These are phyloP conservation scores for Piaya cayana DNA, from an alignment of 2,113 vertebrate species.

Conservation along the genomic window DNA sequence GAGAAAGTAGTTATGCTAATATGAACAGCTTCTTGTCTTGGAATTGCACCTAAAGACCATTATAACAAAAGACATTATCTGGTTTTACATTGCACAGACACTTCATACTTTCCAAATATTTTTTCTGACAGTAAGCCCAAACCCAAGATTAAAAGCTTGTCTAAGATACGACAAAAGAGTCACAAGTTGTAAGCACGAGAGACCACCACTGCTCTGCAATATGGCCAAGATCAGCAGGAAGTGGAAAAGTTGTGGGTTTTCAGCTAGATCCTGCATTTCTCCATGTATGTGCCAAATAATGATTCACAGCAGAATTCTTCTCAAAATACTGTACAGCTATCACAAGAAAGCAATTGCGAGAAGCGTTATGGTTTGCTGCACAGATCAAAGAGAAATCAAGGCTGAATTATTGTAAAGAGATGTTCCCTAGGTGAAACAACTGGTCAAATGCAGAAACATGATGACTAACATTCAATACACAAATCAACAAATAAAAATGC, in stretches of 20 bases:
- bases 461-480: neutral
- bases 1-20: neutral
- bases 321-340: neutral
- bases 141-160: neutral
- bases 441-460: neutral
- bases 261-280: neutral
- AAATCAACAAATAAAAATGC: neutral
- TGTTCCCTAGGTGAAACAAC: neutral
- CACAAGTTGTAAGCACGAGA: neutral
- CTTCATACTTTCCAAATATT: neutral
- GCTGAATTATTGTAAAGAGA: neutral
- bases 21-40: neutral
- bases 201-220: neutral
- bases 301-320: constrained; percentile 21
- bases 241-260: neutral
- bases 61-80: neutral
- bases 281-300: neutral
- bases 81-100: neutral
- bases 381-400: neutral
- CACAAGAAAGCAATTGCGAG: neutral
- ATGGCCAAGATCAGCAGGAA: constrained; percentile 31
- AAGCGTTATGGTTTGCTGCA: neutral
- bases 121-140: neutral
- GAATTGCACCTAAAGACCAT: neutral
- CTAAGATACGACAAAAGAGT: neutral